Conservation (phyloP, 2,888 invertebrate genomes). For the Melieria picta region DNA sequence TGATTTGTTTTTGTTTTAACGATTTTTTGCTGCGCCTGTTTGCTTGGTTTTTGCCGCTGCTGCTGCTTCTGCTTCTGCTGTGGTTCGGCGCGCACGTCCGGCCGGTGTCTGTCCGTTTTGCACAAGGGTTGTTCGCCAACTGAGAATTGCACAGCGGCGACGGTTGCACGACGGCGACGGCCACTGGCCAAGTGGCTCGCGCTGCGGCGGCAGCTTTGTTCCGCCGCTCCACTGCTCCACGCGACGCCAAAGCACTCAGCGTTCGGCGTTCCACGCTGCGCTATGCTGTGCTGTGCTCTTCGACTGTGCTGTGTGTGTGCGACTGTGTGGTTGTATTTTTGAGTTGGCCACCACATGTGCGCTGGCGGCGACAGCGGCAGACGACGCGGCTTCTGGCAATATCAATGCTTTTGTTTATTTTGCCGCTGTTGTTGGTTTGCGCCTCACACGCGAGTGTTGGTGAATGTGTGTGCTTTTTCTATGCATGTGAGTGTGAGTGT, state of each 20-base stretch:
- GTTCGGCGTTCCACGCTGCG: constrained; percentile 16
- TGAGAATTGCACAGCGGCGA: constrained; percentile 53
- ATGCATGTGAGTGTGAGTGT: no score
- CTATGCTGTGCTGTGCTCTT: constrained; percentile 1
- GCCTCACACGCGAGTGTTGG: no score
- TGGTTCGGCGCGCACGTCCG: no score
- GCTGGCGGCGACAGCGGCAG: constrained; percentile 10
- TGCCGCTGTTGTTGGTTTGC: constrained; percentile 4
- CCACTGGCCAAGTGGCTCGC: constrained; percentile 36
- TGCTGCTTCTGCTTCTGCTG: neutral
- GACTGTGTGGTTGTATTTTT: neutral
- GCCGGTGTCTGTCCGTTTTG: constrained; percentile 44
- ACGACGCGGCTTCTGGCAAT: neutral
- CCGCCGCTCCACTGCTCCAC: neutral
- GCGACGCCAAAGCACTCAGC: no score
- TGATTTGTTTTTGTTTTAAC: constrained; percentile 4
- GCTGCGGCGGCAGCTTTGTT: neutral
- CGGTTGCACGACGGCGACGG: constrained; percentile 44
- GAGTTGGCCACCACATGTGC: neutral
- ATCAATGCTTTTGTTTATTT: neutral
- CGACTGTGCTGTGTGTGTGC: neutral
- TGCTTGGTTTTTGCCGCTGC: neutral
- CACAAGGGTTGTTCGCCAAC: constrained; percentile 61
- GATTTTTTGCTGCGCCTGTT: neutral
- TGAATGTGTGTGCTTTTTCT: no score